phyloP scores from a whole-genome alignment of 2,797 vertebrate species.

The Gymnoscopelus microlampas region DNA sequence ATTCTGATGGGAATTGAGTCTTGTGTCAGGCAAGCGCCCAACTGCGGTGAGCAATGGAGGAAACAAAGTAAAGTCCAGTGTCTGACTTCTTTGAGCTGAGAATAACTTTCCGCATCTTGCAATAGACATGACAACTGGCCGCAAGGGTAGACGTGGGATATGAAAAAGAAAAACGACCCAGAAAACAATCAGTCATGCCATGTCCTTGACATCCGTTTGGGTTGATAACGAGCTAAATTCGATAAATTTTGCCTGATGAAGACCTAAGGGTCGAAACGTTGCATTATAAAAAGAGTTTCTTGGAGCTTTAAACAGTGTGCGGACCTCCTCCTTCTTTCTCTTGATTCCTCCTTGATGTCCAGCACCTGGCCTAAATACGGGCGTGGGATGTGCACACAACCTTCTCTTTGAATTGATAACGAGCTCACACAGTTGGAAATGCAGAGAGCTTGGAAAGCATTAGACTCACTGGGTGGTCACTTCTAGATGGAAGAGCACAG shows the following conservation, averaged over 20 bases:
- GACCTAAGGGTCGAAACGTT: no score
- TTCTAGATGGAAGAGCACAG: constrained; percentile 54
- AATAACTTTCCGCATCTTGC: neutral
- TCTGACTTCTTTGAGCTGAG: neutral
- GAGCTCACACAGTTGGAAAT: constrained; percentile 44
- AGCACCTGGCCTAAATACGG: no score
- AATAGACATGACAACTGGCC: neutral
- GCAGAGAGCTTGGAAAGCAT: constrained; percentile 47
- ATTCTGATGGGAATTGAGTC: constrained; percentile 43
- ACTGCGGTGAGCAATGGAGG: neutral
- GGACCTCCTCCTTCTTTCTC: no score
- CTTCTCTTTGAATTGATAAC: no score
- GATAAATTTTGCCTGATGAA: no score
- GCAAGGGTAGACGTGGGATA: neutral
- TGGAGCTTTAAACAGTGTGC: no score
- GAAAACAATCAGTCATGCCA: constrained; percentile 6
- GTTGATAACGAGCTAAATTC: constrained; percentile 58
- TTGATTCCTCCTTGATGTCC: no score
- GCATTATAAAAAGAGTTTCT: no score
- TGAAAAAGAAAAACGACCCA: neutral
- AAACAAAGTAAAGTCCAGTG: no score
- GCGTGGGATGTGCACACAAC: no score
- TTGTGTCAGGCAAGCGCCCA: constrained; percentile 13
- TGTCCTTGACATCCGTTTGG: constrained; percentile 17
- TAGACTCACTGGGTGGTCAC: constrained; percentile 58